Conservation (phyloP, 2,888 invertebrate genomes). For the Abrostola tripartita region DNA sequence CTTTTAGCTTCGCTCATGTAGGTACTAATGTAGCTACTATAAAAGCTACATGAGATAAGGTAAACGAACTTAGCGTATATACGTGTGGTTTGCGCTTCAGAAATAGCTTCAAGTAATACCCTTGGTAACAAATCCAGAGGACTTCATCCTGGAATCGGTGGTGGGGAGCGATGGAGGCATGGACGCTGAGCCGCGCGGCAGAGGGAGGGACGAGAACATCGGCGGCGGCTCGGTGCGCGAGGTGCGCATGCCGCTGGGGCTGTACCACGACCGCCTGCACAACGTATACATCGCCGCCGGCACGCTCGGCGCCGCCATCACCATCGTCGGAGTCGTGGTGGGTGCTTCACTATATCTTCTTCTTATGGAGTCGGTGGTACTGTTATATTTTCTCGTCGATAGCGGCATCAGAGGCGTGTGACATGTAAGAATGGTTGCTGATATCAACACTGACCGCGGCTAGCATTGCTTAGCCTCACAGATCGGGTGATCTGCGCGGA, state of each 20-base stretch:
- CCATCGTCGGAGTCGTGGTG: constrained; percentile 92
- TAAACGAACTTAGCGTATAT: too few relatives aligned
- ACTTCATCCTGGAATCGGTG: constrained; percentile 91
- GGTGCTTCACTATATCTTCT: constrained; percentile 65
- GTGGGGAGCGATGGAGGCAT: constrained; percentile 75
- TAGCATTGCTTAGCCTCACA: too few relatives aligned
- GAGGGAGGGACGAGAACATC: constrained; percentile 52
- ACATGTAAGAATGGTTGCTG: too few relatives aligned
- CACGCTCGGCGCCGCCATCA: constrained; percentile 92
- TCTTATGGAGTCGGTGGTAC: neutral
- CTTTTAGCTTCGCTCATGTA: too few relatives aligned
- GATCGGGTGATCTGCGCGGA: too few relatives aligned
- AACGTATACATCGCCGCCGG: constrained; percentile 94
- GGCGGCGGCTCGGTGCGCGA: constrained; percentile 80
- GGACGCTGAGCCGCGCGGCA: constrained; percentile 62
- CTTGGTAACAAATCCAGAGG: constrained; percentile 83
- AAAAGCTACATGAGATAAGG: too few relatives aligned
- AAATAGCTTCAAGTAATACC: too few relatives aligned
- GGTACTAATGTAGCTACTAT: too few relatives aligned
- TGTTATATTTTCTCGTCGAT: neutral
- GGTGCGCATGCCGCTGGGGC: constrained; percentile 88
- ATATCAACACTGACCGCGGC: too few relatives aligned
- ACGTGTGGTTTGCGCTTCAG: too few relatives aligned
- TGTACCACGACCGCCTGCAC: constrained; percentile 90
- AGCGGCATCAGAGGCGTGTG: too few relatives aligned